Evolutionary conservation across 2,888 invertebrate genomes (phyloP).

Genomic region (Callosobruchus maculatus): DNA sequence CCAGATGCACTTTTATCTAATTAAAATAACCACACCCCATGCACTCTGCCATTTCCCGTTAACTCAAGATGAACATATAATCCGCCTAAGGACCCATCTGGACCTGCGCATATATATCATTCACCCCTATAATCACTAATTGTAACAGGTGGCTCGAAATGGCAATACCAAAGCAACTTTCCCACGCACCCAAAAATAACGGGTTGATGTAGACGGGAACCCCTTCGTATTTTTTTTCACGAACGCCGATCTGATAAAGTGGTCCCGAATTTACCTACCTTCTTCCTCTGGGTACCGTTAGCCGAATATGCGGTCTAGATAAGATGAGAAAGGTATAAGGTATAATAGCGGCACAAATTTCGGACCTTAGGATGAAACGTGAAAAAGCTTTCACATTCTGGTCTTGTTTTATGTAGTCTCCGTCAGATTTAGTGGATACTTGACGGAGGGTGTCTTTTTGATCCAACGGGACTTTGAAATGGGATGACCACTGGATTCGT

Average conservation of each 20-base stretch:
- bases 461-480: no score
- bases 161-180: not conserved
- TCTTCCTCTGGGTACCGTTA: not conserved
- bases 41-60: not conserved
- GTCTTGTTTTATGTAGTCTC: not conserved
- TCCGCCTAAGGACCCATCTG: not conserved
- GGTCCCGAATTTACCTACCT: not conserved
- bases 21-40: not conserved
- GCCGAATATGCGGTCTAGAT: not conserved
- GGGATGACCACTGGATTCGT: no score
- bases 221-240: not conserved
- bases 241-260: not conserved
- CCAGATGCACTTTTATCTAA: not conserved
- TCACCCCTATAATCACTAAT: not conserved
- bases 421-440: not conserved
- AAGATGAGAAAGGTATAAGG: not conserved
- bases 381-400: not conserved
- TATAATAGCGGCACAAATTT: not conserved
- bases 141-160: not conserved
- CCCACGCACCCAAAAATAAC: not conserved
- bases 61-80: not conserved
- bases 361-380: not conserved
- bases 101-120: not conserved
- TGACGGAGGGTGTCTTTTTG: no score
- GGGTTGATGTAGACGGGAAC: not conserved